phyloP scores from a whole-genome alignment of 2,113 vertebrate species.

The Struthidea cinerea region DNA sequence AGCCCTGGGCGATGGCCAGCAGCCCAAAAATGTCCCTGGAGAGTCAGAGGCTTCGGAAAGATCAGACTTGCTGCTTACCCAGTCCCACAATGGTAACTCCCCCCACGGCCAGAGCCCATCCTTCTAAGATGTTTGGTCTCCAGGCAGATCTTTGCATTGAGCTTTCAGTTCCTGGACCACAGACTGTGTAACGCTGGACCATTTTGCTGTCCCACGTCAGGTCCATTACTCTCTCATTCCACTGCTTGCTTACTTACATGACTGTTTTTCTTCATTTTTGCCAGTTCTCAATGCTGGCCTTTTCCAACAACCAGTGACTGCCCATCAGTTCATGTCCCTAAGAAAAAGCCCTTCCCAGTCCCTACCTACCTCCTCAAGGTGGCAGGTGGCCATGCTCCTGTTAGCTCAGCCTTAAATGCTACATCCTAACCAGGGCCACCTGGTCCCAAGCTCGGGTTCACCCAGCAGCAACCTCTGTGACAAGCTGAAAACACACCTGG shows the following conservation, averaged over 20 bases:
- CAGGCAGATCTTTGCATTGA: not conserved
- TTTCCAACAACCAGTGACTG: not conserved
- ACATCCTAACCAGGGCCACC: not conserved
- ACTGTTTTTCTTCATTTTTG: not conserved
- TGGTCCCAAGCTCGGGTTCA: not conserved
- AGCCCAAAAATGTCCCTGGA: not conserved
- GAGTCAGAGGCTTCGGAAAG: not conserved
- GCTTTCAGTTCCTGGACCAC: not conserved
- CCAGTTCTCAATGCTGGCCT: not conserved
- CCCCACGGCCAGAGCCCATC: not conserved
- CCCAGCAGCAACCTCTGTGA: not conserved
- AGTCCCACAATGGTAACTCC: not conserved
- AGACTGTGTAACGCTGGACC: not conserved
- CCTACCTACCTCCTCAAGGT: not conserved
- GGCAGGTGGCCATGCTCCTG: not conserved
- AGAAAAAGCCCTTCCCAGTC: not conserved
- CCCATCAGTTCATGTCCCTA: not conserved
- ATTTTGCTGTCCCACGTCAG: not conserved
- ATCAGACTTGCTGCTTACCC: not conserved
- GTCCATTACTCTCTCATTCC: not conserved
- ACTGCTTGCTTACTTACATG: not conserved
- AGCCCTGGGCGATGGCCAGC: not conserved
- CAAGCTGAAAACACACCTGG: not conserved
- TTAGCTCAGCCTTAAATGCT: not conserved
- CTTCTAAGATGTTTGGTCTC: not conserved